phyloP scores from a whole-genome alignment of 2,888 invertebrate genomes.

The Acanthosepion pharaonis region DNA sequence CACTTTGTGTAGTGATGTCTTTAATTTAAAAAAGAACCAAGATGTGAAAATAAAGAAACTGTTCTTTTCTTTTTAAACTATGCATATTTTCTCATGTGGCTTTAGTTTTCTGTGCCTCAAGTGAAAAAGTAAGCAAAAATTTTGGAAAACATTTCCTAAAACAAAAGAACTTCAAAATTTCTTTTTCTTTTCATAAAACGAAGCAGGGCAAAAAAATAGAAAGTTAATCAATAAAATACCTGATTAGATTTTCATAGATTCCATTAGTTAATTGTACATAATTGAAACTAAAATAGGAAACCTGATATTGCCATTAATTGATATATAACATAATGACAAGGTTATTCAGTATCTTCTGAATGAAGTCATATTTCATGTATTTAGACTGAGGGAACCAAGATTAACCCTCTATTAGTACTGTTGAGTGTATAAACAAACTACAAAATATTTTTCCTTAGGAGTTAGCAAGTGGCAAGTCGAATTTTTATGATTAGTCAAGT shows the following conservation, averaged over 20 bases:
- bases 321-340: not conserved
- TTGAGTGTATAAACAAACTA: no score
- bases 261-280: not conserved
- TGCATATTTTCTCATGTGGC: not conserved
- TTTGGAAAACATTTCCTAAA: not conserved
- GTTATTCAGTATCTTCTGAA: not conserved
- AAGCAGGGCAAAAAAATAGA: not conserved
- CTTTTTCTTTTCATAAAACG: not conserved
- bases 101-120: not conserved
- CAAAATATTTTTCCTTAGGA: no score
- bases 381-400: not conserved
- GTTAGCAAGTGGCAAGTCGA: no score
- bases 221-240: not conserved
- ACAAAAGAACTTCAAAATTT: not conserved
- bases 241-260: conserved; percentile 4
- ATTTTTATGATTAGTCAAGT: no score
- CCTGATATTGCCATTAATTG: not conserved
- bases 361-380: not conserved
- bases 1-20: not conserved
- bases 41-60: not conserved
- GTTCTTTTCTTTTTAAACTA: not conserved
- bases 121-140: not conserved
- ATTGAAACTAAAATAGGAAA: not conserved
- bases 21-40: not conserved
- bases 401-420: not conserved